Evolutionary conservation across 2,888 invertebrate species (phyloP).

Genomic region (Drosophila falleni): DNA sequence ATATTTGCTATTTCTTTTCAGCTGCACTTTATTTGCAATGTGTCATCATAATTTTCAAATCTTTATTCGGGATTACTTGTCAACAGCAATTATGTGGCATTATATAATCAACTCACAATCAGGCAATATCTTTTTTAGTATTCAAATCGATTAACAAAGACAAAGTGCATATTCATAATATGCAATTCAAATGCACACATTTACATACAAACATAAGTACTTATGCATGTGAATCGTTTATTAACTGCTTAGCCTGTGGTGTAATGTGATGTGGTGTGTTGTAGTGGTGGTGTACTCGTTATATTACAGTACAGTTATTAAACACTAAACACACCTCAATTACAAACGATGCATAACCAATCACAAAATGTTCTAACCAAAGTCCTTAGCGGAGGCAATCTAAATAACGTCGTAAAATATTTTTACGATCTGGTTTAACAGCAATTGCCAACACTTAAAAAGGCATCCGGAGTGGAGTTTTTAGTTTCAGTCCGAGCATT

Average conservation of each 20-base stretch:
- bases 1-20: not conserved
- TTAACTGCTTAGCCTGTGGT: not conserved
- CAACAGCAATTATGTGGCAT: not conserved
- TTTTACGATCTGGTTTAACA: constrained; percentile 59
- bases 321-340: constrained; percentile 53
- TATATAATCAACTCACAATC: constrained; percentile 12
- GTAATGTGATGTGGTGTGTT: not conserved
- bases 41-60: not conserved
- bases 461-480: constrained; percentile 28
- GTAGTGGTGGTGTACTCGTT: constrained; percentile 4
- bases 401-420: constrained; percentile 59
- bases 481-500: constrained; percentile 34
- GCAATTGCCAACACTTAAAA: constrained; percentile 62
- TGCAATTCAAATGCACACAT: not conserved
- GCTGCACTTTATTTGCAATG: not conserved
- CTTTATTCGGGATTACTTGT: not conserved
- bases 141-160: constrained; percentile 8
- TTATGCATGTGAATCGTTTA: too few relatives aligned
- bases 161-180: not conserved
- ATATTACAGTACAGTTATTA: constrained; percentile 31
- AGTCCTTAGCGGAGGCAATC: constrained; percentile 29
- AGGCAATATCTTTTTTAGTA: not conserved
- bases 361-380: constrained; percentile 36
- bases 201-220: not conserved
- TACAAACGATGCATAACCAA: constrained; percentile 60